Evolutionary conservation across 2,888 invertebrate genomes (phyloP), one percentile per base, ranked within the genome.

Genomic region (Callyntrura guangdongensis): DNA sequence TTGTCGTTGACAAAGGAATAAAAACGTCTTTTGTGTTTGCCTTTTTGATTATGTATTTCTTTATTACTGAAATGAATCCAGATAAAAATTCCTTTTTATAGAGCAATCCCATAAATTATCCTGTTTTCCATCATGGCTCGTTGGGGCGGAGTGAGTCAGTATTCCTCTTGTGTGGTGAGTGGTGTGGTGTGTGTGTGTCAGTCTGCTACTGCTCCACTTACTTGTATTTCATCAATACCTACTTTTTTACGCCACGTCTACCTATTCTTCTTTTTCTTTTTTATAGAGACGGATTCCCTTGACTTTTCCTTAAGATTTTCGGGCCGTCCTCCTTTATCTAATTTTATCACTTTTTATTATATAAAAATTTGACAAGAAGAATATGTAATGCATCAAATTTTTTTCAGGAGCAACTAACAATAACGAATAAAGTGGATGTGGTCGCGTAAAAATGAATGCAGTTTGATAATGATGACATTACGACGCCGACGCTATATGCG

Each of bases 401-500:
- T 17, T 72, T n/a, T 72, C n/a, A 9, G 22, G 11, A 64, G 64
- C 14, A 27, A 47, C 36, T 14, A 27, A 47, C 36, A 72, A 22
- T 45, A 72, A 17, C 67, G 27, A 64, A 64, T 53, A 11, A 53
- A 61, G 20, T 61, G 61, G 61, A 61, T 61, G 17, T 61, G 17
- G 17, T 59, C 5, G 59, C 59, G 17, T 59, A 56, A 56, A 47
- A 49, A 47, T 17, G 12, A n/a, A 49, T 47, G 49, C 11, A 47
- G 11, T 74, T 74, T 74, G 74, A 74, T 74, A 74, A 74, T 74
- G 74, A 74, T 74, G 74, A 74, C 74, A 74, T 74, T 74, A 74
- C 17, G 45, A 49, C 27, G 27, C 27, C 67, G 67, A 25, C 67
- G 67, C 17, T 6, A 20, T 17, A 9, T 64, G 17, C 17, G 9